phyloP scores from a whole-genome alignment of 2,113 vertebrate species.

The Mormoops blainvillei region DNA sequence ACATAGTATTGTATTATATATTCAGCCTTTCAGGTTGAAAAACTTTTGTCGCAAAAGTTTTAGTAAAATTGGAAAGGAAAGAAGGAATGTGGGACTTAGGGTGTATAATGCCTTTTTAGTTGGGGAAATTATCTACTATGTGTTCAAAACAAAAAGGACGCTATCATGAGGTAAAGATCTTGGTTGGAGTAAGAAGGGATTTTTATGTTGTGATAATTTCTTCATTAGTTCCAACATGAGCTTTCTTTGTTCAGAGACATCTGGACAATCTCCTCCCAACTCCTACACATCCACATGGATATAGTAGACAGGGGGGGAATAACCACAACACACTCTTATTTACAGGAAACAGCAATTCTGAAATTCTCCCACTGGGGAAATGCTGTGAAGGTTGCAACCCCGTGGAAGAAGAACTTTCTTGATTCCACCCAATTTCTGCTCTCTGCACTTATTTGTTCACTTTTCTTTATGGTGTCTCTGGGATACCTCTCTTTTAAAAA shows the following conservation, averaged over 20 bases:
- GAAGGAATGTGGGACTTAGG: not conserved
- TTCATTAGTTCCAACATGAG: not conserved
- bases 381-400: not conserved
- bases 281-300: not conserved
- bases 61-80: not conserved
- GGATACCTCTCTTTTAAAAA: not conserved
- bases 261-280: not conserved
- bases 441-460: not conserved
- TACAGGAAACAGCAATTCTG: not conserved
- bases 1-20: not conserved
- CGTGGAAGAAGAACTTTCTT: not conserved
- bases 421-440: not conserved
- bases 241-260: not conserved
- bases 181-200: not conserved
- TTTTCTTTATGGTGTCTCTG: not conserved
- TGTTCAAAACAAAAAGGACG: not conserved
- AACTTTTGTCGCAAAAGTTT: not conserved
- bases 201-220: not conserved
- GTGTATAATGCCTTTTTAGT: not conserved
- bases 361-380: not conserved
- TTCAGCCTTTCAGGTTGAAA: not conserved
- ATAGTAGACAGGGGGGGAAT: not conserved
- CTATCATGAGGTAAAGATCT: not conserved
- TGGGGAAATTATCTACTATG: not conserved
- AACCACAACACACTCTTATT: not conserved